Base-by-base conservation (phyloP, 2,888 invertebrate species). In the Coelinius sp. region DNA sequence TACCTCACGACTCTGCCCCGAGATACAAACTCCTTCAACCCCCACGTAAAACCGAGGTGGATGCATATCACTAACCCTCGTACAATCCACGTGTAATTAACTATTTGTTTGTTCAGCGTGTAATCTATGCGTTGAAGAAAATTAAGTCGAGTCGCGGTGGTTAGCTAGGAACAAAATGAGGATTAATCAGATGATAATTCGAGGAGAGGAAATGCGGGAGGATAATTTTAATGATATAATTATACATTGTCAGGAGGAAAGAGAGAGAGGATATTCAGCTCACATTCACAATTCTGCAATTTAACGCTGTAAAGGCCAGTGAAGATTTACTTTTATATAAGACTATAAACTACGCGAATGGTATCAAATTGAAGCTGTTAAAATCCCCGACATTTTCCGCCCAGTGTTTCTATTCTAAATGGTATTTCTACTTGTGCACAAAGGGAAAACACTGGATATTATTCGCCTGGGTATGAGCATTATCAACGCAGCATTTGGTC, bases 81-180 rank as follows among this genome's bases (percentile, higher is more conserved):
- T 20, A 17, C 59, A 59, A 59, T 59, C 17, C 59, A 59, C 35
- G 59, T 59, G 59, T 59, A 59, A 59, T 31, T 59, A 59, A 59
- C 27, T 35, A 12, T 59, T 59, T 35, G 59, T 59, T 59, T 59
- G 35, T 35, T 59, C 31, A 59, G 35, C 20, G 31, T 56, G 31
- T 31, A 59, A 59, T 59, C 35, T 25, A 59, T 59, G 35, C 27
- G 25, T 59, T 31, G 20, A 59, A 59, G 31, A 17, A 59, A 59
- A 59, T 59, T 35, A 59, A 35, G 59, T 25, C 8, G 35, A 35
- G 17, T 10, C 17, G 8, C n/a, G 4, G n/a, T 1, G 25, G 24
- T 25, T 53, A 53, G 10, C 24, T 25, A 14, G 12, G n/a, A n/a
- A 1, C 10, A 59, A 31, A 59, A 31, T 20, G 59, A 59, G 59